Percentiles rank a stretch among this genome's conserved stretches.
phyloP scores from a whole-genome alignment of 2,888 invertebrate species.

The Artemia sinica region DNA sequence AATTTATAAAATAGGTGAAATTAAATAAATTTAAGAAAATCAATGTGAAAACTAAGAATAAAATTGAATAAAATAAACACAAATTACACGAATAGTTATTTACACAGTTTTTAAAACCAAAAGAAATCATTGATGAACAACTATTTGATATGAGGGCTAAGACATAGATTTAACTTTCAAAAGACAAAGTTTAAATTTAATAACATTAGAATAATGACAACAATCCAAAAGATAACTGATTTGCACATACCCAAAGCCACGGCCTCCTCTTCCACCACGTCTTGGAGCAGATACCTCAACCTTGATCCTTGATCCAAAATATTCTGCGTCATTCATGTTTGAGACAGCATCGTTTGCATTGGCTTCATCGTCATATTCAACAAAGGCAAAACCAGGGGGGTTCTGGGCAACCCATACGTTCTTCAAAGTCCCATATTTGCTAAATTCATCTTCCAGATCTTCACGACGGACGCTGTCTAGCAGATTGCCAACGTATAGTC shows the following conservation, averaged over 20 bases:
- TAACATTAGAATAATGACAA: no score
- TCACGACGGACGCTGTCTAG: constrained; percentile 2
- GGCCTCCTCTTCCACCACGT: neutral
- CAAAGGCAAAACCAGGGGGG: constrained; percentile 1
- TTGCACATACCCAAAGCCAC: neutral
- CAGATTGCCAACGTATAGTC: neutral
- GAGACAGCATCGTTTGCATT: neutral
- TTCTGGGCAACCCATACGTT: constrained; percentile 9
- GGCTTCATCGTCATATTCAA: constrained; percentile 1
- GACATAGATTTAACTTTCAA: no score
- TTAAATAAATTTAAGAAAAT: no score
- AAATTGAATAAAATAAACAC: no score
- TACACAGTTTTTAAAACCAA: no score
- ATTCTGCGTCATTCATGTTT: neutral
- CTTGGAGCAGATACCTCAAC: neutral
- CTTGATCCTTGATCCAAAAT: constrained; percentile 9
- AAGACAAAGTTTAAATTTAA: no score
- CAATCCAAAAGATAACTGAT: no score
- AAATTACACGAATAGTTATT: no score
- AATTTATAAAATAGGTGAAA: no score
- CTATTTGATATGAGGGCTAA: no score
- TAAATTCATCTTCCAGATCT: constrained; percentile 2
- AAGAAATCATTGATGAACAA: no score
- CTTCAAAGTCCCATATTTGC: neutral
- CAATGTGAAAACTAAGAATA: no score